Evolutionary conservation across 2,797 vertebrate species (phyloP), one percentile per base, ranked within the genome.

Genomic region (Molossus molossus): DNA sequence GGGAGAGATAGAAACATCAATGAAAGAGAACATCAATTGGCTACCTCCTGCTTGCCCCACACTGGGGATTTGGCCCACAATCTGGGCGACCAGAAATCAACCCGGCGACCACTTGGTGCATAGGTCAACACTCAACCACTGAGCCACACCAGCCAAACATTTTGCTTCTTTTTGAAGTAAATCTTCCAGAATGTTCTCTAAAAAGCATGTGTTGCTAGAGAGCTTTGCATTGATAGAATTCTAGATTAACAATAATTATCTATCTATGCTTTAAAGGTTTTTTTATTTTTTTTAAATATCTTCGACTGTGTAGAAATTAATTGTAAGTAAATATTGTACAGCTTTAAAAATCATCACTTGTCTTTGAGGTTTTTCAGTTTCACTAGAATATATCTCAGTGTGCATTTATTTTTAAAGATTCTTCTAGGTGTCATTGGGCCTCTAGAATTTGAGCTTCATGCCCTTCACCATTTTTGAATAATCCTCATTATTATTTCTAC

Each of bases 131-230:
- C 33, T 33, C 33, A 33, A 33, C 33, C 33, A 33, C 33, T 33
- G 33, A 33, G 33, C 33, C 3, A 33, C 33, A 33, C 33, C 33
- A 33, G 33, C 33, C 33, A 33, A 33, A 33, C 33, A 88, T 55
- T 91, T 85, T 81, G 20, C 58, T 70, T 76, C n/a, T 27, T 94
- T 60, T 69, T 90, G 17, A 70, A 57, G n/a, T 48, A 77, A 77
- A 76, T 86, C 12, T 62, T 72, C 48, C 37, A 70, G 14, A 58
- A 65, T 62, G 60, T 86, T 6, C 17, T 57, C 33, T 79, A 82
- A 83, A 53, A 25, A 45, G 12, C 72, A 87, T 17, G 1, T 58
- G 12, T 73, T 55, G 48, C 18, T 81, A 96, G 27, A 87, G 23
- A 77, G 29, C 57, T 75, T 48, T n/a, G 55, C 17, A 48, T 8